Percentiles rank a stretch among this genome's conserved stretches.
phyloP scores from a whole-genome alignment of 1,140 invertebrate species.

The Hestina assimilis region DNA sequence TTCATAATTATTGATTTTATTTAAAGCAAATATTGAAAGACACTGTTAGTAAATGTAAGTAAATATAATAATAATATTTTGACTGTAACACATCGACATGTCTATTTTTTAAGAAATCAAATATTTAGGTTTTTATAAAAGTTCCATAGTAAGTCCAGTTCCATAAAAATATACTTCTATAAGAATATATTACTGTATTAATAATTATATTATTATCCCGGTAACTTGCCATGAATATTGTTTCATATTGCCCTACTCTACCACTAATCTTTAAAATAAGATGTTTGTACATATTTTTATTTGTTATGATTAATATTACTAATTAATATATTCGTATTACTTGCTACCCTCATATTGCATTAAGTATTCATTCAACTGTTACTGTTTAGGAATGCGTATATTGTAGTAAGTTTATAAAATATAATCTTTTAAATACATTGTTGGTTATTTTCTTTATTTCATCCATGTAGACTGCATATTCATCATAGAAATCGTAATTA shows the following conservation, averaged over 20 bases:
- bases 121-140: background rate
- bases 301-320: conserved; percentile 18
- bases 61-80: too few relatives aligned
- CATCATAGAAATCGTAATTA: too few relatives aligned
- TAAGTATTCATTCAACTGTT: conserved; percentile 1
- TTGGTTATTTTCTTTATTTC: background rate
- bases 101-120: background rate
- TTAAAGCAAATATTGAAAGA: background rate
- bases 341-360: background rate
- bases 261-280: conserved; percentile 39
- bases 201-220: conserved; percentile 8
- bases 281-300: conserved; percentile 33
- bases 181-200: conserved; percentile 1
- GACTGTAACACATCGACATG: background rate
- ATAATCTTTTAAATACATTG: conserved; percentile 23
- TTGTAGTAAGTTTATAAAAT: conserved; percentile 36
- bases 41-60: too few relatives aligned
- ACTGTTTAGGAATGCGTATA: conserved; percentile 21
- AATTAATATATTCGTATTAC: conserved; percentile 6
- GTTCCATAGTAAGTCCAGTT: too few relatives aligned
- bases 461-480: background rate
- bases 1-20: background rate
- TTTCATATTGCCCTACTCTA: conserved; percentile 39
- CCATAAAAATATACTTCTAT: too few relatives aligned
- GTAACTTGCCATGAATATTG: conserved; percentile 36